Evolutionary conservation across 2,797 vertebrate genomes (phyloP), one percentile per base, ranked within the genome.

Genomic region (Antennarius maculatus): DNA sequence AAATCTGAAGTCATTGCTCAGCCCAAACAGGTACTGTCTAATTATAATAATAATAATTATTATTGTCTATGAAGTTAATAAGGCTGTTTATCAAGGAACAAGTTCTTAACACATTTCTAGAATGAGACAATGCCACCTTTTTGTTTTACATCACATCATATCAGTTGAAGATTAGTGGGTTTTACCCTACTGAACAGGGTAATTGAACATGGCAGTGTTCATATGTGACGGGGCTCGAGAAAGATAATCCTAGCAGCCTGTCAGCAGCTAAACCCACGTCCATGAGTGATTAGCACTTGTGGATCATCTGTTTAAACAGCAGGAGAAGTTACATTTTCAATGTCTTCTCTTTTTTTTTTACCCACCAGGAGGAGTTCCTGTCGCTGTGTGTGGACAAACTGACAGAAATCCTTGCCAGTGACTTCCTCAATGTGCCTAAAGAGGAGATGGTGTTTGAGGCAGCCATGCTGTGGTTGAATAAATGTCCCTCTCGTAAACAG

Each of bases 391-490:
- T 90, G 61, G 93, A 94, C 88, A 94, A 95, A 71, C 91, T 95
- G 66, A 93, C 91, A 0, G 93, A 95, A 82, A 93, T 95, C 52
- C 85, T 94, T 9, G 81, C 89, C 62, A 95, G 92, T 17, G 94
- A 95, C 76, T 77, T 89, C 47, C 88, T 95, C 53, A 93, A 92
- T 0, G 91, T 94, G 69, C 79, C 87, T 39, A 88, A 92, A 71
- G 94, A 95, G 83, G 94, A 95, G 85, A 81, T 90, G 0, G 94
- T 93, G 79, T 95, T 95, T 45, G 93, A 95, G 56, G 93, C 94
- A 0, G 83, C 91, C 63, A 83, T 94, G 75, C 70, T 91, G 45
- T 95, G 94, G 94, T 63, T 94, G 60, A 90, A 93, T 67, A 94
- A 93, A 87, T 92, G 89, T 55, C 31, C 80, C 12, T 84, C 90